phyloP scores from a whole-genome alignment of 2,797 vertebrate genomes.

The Eidolon dupreanum region DNA sequence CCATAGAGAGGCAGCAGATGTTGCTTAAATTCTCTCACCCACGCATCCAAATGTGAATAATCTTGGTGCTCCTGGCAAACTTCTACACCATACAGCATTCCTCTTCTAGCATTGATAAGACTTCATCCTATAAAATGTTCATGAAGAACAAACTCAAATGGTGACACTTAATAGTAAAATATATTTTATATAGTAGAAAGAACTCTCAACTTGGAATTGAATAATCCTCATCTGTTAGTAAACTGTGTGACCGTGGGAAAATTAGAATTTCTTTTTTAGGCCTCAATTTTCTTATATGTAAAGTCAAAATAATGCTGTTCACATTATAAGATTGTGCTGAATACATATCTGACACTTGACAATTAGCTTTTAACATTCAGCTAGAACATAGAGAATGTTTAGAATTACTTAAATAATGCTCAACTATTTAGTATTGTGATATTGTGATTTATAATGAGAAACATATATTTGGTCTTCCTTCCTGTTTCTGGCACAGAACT shows the following conservation, averaged over 20 bases:
- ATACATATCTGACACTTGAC: background rate
- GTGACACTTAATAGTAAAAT: background rate
- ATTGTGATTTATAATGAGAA: background rate
- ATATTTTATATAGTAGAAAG: background rate
- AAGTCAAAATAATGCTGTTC: background rate
- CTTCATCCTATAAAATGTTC: background rate
- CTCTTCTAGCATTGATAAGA: background rate
- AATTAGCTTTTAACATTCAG: background rate
- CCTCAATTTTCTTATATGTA: background rate
- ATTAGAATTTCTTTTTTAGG: background rate
- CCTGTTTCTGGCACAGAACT: background rate
- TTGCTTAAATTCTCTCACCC: conserved; percentile 50
- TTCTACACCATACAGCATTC: background rate
- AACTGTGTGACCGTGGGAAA: background rate
- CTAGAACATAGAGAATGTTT: background rate
- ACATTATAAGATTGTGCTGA: background rate
- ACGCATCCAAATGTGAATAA: conserved; percentile 64
- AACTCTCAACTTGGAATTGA: background rate
- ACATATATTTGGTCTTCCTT: background rate
- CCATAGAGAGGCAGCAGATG: conserved; percentile 73
- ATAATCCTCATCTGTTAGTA: background rate
- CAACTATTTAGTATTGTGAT: background rate
- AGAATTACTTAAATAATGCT: background rate
- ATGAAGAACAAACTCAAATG: conserved; percentile 13
- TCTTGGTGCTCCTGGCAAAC: conserved; percentile 57